Evolutionary conservation across 2,888 invertebrate genomes (phyloP), one percentile per base, ranked within the genome.

Genomic region (Calliphora vomitoria): DNA sequence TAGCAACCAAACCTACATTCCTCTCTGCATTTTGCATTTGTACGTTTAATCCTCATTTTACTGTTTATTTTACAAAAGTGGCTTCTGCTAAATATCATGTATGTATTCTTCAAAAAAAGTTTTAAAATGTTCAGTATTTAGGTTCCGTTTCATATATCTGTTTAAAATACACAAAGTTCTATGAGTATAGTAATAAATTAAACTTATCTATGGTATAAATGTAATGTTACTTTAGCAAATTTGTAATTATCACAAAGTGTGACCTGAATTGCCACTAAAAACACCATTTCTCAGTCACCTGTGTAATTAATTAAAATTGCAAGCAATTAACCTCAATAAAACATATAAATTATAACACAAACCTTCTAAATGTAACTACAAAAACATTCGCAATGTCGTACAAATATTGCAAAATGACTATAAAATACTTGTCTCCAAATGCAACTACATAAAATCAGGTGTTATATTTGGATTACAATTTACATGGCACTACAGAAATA

Each of bases 271-370:
- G 60, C 8, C 35, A 55, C 38, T 74, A 82, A 66, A 66, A 25
- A 15, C 3, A 11, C 13, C 41, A 69, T 64, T 25, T 84, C 58
- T 50, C 35, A 68, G 13, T 68, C 53, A 75, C 50, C 55, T 44
- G 44, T 75, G 10, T 20, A 80, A 80, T 85, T 80, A 80, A 80
- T 85, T 75, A 75, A 68, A 80, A 75, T 35, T 68, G 31, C 53
- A 68, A 62, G 62, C 72, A 66, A 84, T 84, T 79, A 83, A 78
- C 78, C 78, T 84, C 47, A 79, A 76, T 75, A 71, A 62, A 71
- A 71, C 69, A 64, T 15, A 53, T 41, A 68, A 68, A 60, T 25
- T 68, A 35, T 35, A 50, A 62, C 44, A 71, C n/a, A 75, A 58
- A 41, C 18, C 11, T 64, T 62, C 47, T 20, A 20, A 31, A 68